Conservation (phyloP, 2,888 invertebrate genomes). For the Eristalis tenax region DNA sequence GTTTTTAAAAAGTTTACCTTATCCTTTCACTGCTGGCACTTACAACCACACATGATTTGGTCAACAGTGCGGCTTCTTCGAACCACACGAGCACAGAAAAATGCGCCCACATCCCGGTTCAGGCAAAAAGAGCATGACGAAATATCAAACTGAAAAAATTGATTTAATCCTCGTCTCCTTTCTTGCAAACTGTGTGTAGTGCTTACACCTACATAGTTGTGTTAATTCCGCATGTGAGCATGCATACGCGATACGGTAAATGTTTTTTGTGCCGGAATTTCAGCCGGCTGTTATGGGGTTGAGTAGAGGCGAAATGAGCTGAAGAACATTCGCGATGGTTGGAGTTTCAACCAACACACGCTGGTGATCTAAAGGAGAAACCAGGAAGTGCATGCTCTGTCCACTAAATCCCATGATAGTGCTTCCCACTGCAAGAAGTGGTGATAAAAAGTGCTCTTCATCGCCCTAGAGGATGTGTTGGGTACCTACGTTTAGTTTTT, state of each 20-base stretch:
- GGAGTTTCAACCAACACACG: background rate
- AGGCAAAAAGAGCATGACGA: background rate
- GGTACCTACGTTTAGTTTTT: background rate
- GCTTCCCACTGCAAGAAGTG: background rate
- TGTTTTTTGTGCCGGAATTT: constrained; percentile 12
- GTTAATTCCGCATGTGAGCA: constrained; percentile 46
- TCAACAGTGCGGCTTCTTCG: background rate
- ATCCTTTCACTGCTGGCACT: too few species aligned
- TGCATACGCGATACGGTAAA: constrained; percentile 45
- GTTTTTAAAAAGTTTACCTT: too few species aligned
- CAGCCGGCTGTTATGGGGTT: background rate
- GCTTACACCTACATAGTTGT: constrained; percentile 36
- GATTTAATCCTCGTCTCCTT: constrained; percentile 24
- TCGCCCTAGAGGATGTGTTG: background rate
- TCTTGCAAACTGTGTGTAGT: constrained; percentile 25
- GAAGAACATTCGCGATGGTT: background rate
- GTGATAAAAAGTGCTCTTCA: background rate
- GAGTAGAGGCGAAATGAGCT: background rate
- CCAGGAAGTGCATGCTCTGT: background rate
- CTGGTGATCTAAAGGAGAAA: background rate
- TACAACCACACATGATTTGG: too few species aligned
- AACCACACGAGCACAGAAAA: background rate
- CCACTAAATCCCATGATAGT: background rate
- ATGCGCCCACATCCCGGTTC: too few species aligned
- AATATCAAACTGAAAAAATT: background rate